Evolutionary conservation across 2,113 vertebrate genomes (phyloP), one percentile per base, ranked within the genome.

Genomic region (Equus quagga): DNA sequence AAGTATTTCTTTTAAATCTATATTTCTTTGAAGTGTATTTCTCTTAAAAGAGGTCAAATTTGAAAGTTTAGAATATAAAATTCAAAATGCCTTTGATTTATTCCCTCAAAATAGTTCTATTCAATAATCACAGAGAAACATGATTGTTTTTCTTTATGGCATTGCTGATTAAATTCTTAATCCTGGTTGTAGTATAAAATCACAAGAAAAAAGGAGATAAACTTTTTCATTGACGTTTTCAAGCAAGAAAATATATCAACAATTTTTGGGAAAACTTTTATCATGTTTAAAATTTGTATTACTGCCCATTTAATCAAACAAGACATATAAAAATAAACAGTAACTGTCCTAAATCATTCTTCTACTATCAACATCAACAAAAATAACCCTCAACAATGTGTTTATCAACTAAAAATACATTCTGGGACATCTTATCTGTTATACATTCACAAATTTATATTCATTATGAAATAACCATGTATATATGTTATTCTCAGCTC

Each of bases 41-140:
- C 24, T 69, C 17, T 92, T 82, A 73, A 94, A 94, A 82, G 18
- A 65, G 46, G 8, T 62, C 18, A 90, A n/a, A 86, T 58, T 51
- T 86, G 4, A 4, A 86, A 78, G 28, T 60, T 78, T 31, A 65
- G 64, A 93, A 54, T 41, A 89, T 86, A 82, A 85, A 60, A 36
- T 49, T 64, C 5, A 78, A 92, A 89, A 86, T 73, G 83, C 69
- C 95, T 84, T 58, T 46, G 82, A 84, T 17, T 36, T 85, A 80
- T 46, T 79, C 13, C 17, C 5, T 76, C 24, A 79, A 78, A 94
- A 95, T 26, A 86, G 28, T 82, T 91, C 15, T 83, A 70, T 6
- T 92, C 21, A 80, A 19, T 70, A 96, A 80, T 49, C 54, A 73
- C 2, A 49, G 64, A 90, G 41, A 96, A 93, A 73, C 60, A 14